Percentiles rank a stretch among this genome's conserved stretches.
These are phyloP conservation scores for Stegophylla sp. DNA, from an alignment of 2,888 invertebrate species.

Conservation along the genomic window DNA sequence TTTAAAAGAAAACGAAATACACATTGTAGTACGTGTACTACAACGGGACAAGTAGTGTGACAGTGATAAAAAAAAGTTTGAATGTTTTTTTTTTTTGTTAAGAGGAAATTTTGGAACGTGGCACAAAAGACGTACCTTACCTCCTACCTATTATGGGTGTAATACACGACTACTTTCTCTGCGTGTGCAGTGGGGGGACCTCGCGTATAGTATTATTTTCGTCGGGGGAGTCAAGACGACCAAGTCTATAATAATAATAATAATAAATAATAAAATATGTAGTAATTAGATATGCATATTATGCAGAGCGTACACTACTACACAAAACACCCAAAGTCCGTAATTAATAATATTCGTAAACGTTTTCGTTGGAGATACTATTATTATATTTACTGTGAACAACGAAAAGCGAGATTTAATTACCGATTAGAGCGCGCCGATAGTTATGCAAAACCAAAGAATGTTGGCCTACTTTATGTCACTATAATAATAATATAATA, in stretches of 20 bases:
- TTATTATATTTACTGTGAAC: slow-evolving; percentile 4
- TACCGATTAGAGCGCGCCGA: slow-evolving; percentile 19
- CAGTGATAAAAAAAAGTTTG: slow-evolving; percentile 27
- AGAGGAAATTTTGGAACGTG: slow-evolving; percentile 11
- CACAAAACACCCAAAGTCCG: neutral
- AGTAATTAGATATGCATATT: neutral
- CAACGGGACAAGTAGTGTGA: neutral
- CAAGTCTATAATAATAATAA: too few relatives aligned
- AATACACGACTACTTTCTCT: slow-evolving; percentile 37
- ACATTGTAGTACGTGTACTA: too few relatives aligned
- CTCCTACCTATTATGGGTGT: too few relatives aligned
- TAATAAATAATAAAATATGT: too few relatives aligned
- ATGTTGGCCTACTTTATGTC: slow-evolving; percentile 58
- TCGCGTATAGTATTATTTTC: neutral
- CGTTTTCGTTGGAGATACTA: slow-evolving; percentile 22
- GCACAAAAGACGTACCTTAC: slow-evolving; percentile 17
- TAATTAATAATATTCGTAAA: slow-evolving; percentile 38
- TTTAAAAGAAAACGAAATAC: too few relatives aligned
- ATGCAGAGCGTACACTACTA: neutral
- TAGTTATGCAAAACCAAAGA: slow-evolving; percentile 51
- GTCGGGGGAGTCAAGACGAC: slow-evolving; percentile 38
- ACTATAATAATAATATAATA: neutral
- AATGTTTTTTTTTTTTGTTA: slow-evolving; percentile 29
- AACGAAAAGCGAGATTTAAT: slow-evolving; percentile 33
- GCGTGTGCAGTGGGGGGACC: neutral